phyloP scores from a whole-genome alignment of 2,113 vertebrate species.

The Tragelaphus strepsiceros region DNA sequence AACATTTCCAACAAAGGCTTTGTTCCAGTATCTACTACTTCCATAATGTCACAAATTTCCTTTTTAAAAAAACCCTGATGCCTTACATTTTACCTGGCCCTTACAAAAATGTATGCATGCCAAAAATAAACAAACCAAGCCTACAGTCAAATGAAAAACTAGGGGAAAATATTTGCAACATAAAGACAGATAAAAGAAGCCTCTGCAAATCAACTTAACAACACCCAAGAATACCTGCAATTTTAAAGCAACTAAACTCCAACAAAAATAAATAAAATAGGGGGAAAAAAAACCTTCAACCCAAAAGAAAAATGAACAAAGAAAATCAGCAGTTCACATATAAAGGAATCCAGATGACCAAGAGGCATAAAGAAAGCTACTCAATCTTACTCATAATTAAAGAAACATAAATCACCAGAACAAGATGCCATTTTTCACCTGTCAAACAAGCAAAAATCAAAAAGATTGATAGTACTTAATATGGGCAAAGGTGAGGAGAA shows the following conservation, averaged over 20 bases:
- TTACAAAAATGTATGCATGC: not conserved
- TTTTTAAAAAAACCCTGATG: not conserved
- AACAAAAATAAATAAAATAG: not conserved
- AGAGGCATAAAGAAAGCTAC: not conserved
- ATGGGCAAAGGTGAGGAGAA: not conserved
- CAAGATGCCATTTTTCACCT: slow-evolving; percentile 25
- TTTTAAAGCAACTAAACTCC: not conserved
- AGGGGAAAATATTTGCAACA: not conserved
- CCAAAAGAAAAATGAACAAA: slow-evolving; percentile 15
- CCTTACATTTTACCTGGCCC: not conserved
- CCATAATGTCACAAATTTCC: not conserved
- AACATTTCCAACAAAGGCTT: slow-evolving; percentile 11
- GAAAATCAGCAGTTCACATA: not conserved
- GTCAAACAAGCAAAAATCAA: slow-evolving; percentile 27
- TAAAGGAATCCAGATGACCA: slow-evolving; percentile 2
- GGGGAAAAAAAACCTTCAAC: not conserved
- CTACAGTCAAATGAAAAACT: slow-evolving; percentile 9
- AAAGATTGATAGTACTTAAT: not conserved
- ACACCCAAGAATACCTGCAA: not conserved
- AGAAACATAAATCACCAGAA: slow-evolving; percentile 11
- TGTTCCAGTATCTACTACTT: not conserved
- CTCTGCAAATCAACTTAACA: not conserved
- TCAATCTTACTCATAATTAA: slow-evolving; percentile 8
- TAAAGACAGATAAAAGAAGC: not conserved
- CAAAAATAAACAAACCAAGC: not conserved